Evolutionary conservation across 1,140 invertebrate species (phyloP).

Genomic region (Phocides pigmalion): DNA sequence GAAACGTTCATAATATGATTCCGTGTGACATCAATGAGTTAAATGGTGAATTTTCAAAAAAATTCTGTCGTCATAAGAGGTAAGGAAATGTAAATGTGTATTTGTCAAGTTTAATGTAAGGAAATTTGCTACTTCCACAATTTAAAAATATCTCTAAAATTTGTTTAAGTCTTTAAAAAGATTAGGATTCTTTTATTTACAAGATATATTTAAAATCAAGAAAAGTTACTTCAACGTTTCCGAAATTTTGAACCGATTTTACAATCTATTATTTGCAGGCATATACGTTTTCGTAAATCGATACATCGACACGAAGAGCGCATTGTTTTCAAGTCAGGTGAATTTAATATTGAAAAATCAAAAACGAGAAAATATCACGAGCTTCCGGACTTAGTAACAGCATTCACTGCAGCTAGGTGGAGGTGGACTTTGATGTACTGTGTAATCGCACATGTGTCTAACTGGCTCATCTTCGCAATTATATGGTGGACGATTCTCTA

Average conservation of each 20-base stretch:
- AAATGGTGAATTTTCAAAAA: not conserved
- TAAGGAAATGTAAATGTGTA: not conserved
- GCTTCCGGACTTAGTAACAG: conserved; percentile 83
- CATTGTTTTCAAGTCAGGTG: conserved; percentile 87
- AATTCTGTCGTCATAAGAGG: not conserved
- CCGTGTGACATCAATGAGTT: not conserved
- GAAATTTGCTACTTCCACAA: no score
- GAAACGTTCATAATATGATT: not conserved
- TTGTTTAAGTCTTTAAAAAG: no score
- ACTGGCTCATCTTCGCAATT: conserved; percentile 87
- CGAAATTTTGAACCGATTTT: not conserved
- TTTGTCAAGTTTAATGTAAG: no score
- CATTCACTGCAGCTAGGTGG: conserved; percentile 85
- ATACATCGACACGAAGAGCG: conserved; percentile 50
- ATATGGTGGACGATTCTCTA: conserved; percentile 87
- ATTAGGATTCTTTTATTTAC: not conserved
- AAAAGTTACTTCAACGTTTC: not conserved
- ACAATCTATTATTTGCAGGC: conserved; percentile 40
- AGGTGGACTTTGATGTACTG: conserved; percentile 88
- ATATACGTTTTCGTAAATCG: conserved; percentile 38
- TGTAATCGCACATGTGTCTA: conserved; percentile 86
- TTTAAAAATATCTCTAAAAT: no score
- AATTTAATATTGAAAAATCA: conserved; percentile 87
- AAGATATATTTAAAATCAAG: not conserved
- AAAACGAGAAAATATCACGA: conserved; percentile 84